Percentiles rank a stretch among this genome's conserved stretches.
These are phyloP conservation scores for Lophochroa leadbeateri DNA, from an alignment of 2,113 vertebrate genomes.

Conservation along the genomic window DNA sequence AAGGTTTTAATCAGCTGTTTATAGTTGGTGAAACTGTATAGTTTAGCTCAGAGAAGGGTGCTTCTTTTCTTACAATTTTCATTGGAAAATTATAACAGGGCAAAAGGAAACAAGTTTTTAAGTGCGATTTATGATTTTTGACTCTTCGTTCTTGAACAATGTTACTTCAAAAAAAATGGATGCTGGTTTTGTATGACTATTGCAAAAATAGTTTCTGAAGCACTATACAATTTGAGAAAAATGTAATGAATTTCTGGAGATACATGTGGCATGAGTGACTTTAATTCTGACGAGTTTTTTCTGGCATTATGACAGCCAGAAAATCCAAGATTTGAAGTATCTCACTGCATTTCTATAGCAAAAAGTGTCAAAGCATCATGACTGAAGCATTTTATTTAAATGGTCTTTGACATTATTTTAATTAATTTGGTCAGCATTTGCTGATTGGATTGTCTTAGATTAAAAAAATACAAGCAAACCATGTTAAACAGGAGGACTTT, in stretches of 20 bases:
- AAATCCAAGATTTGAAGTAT: neutral
- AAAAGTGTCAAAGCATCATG: neutral
- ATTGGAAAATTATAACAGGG: neutral
- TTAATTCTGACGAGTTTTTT: neutral
- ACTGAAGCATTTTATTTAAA: neutral
- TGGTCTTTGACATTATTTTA: neutral
- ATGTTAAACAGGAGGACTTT: neutral
- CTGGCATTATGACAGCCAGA: neutral
- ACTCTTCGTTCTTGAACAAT: neutral
- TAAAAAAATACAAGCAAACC: neutral
- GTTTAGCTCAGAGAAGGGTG: neutral
- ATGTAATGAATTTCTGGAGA: neutral
- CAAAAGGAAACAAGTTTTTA: neutral
- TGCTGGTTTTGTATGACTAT: neutral
- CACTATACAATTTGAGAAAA: neutral
- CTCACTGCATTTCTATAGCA: neutral
- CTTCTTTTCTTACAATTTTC: neutral
- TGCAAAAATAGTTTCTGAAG: neutral
- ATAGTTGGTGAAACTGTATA: neutral
- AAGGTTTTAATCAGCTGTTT: conserved; percentile 13
- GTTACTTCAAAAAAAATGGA: neutral
- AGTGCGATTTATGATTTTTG: neutral
- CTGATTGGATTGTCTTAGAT: neutral
- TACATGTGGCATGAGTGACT: neutral
- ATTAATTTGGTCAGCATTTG: neutral